Conservation (phyloP, 2,113 vertebrate species). For the Monopterus albus region DNA sequence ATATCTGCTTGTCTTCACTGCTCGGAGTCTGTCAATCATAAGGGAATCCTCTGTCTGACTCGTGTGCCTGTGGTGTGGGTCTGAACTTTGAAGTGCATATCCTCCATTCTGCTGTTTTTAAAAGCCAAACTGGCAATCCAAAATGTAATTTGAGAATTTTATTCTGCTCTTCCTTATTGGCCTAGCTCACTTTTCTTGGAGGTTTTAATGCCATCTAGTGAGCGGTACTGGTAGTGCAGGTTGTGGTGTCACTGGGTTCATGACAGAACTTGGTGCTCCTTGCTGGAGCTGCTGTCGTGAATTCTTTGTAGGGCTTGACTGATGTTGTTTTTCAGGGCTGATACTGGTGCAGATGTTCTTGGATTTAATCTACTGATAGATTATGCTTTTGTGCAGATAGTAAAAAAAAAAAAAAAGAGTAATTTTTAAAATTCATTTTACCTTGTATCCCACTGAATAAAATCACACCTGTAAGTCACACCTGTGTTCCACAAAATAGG, state of each 20-base stretch:
- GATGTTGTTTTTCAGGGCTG: constrained; percentile 10
- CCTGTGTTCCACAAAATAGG: no score
- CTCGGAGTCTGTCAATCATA: constrained; percentile 68
- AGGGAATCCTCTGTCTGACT: constrained; percentile 46
- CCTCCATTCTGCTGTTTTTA: constrained; percentile 62
- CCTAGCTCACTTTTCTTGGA: constrained; percentile 17
- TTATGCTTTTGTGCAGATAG: neutral
- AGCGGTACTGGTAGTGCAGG: constrained; percentile 35
- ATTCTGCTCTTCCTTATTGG: constrained; percentile 17
- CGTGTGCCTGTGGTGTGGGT: constrained; percentile 39
- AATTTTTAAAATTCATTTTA: no score
- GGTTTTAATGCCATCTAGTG: constrained; percentile 69
- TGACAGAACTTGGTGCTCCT: constrained; percentile 71
- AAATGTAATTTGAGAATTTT: constrained; percentile 68
- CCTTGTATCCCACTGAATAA: neutral
- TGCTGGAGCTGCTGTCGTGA: constrained; percentile 49
- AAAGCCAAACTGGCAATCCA: constrained; percentile 53
- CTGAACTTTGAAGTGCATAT: constrained; percentile 66
- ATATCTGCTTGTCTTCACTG: constrained; percentile 74
- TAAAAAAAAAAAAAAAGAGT: neutral
- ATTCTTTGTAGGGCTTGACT: constrained; percentile 51
- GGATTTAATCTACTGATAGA: neutral
- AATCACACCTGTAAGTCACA: neutral
- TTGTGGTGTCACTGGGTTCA: constrained; percentile 74
- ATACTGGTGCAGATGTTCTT: constrained; percentile 19